A percentile compares a stretch with the other conserved stretches of the same genome.
Conservation (phyloP, 2,113 vertebrate species). For the Phaethon lepturus region DNA sequence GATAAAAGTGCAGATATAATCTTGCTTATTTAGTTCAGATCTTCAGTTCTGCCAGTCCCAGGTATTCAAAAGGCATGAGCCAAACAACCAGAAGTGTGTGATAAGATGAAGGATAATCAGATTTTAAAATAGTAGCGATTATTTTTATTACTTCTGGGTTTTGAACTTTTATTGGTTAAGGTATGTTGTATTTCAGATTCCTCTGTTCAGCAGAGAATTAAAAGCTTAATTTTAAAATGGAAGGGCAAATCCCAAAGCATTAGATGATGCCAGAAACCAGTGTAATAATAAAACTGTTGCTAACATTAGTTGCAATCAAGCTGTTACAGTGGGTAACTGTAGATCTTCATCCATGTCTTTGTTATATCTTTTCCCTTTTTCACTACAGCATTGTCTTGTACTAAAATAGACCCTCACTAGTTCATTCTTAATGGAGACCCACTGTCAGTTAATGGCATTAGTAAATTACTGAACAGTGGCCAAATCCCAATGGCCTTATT, state of each 20-base stretch:
- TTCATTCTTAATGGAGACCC: conserved; percentile 50
- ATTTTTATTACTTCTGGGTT: background rate
- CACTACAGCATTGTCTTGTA: conserved; percentile 8
- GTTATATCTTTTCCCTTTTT: conserved; percentile 37
- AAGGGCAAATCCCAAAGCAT: background rate
- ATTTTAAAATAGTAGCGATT: background rate
- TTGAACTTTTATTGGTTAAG: background rate
- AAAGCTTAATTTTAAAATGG: conserved; percentile 13
- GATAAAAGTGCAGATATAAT: conserved; percentile 54
- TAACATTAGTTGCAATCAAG: background rate
- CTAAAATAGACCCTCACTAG: conserved; percentile 34
- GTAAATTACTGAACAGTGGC: conserved; percentile 60
- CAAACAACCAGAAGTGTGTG: background rate
- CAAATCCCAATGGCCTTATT: conserved; percentile 63
- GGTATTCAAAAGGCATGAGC: background rate
- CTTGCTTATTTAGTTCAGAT: conserved; percentile 18
- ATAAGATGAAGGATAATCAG: background rate
- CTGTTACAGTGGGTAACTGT: conserved; percentile 19
- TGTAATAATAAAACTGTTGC: conserved; percentile 8
- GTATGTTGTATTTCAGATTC: conserved; percentile 1
- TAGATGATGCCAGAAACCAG: conserved; percentile 14
- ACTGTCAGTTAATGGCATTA: conserved; percentile 49
- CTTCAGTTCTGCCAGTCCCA: background rate
- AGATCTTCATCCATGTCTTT: conserved; percentile 33
- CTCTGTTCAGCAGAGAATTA: conserved; percentile 3